phyloP scores from a whole-genome alignment of 1,140 invertebrate genomes.

The Drosophila truncata region DNA sequence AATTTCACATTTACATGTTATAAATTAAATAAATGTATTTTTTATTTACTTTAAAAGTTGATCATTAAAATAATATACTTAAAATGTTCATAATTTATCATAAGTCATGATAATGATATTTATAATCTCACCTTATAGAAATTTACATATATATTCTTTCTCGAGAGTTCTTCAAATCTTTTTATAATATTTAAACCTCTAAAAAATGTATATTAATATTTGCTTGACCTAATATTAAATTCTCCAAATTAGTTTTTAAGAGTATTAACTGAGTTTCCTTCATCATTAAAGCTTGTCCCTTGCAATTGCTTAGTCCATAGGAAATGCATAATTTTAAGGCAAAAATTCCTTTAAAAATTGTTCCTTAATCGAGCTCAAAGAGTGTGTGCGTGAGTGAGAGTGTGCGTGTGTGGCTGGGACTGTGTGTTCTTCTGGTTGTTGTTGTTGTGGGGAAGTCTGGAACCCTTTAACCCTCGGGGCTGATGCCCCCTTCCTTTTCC shows the following conservation, averaged over 20 bases:
- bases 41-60: background rate
- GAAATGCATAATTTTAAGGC: slow-evolving; percentile 72
- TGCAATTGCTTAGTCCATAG: slow-evolving; percentile 25
- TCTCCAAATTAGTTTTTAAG: background rate
- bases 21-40: background rate
- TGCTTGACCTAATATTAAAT: background rate
- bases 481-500: slow-evolving; percentile 15
- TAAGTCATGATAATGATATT: background rate
- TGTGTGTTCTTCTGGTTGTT: background rate
- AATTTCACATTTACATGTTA: background rate
- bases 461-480: slow-evolving; percentile 38
- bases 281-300: background rate
- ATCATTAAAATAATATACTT: background rate
- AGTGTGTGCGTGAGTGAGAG: background rate
- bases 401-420: slow-evolving; percentile 1
- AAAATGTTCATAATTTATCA: background rate
- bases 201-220: background rate
- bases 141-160: background rate
- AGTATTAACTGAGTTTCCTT: background rate
- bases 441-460: slow-evolving; percentile 26
- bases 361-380: slow-evolving; percentile 48
- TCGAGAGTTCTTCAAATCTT: too few relatives aligned
- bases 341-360: slow-evolving; percentile 52
- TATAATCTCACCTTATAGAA: background rate
- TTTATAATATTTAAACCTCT: background rate